phyloP scores from a whole-genome alignment of 23 tunicate genomes.

The Trididemnum miniatum region DNA sequence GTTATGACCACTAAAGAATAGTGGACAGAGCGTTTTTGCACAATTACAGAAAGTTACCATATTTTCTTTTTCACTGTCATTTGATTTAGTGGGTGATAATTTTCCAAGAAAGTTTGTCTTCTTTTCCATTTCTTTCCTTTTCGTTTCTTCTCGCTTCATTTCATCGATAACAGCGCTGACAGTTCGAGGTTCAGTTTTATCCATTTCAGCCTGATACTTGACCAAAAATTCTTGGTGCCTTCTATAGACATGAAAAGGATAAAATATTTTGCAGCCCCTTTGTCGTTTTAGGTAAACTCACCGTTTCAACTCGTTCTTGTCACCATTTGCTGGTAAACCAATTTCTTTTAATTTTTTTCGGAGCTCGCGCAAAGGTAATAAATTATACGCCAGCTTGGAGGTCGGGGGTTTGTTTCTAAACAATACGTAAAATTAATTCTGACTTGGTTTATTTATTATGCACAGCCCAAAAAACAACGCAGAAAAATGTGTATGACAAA shows the following conservation, averaged over 20 bases:
- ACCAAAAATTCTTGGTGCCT: constrained; percentile 45
- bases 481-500: too few relatives aligned
- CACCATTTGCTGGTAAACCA: constrained; percentile 38
- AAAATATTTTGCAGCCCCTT: too few relatives aligned
- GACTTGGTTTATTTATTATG: too few relatives aligned
- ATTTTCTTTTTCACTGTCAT: not conserved
- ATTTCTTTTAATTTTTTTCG: constrained; percentile 44
- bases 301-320: constrained; percentile 38
- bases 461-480: too few relatives aligned
- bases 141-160: constrained; percentile 35
- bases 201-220: constrained; percentile 47
- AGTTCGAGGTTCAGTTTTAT: constrained; percentile 27
- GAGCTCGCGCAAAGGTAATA: constrained; percentile 28
- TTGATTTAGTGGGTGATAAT: not conserved
- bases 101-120: not conserved
- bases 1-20: too few relatives aligned
- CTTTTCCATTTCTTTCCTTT: not conserved
- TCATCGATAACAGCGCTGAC: constrained; percentile 15
- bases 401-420: constrained; percentile 22
- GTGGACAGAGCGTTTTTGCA: too few relatives aligned
- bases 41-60: not conserved
- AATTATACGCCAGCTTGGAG: constrained; percentile 41
- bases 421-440: too few relatives aligned
- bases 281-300: not conserved
- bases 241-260: too few relatives aligned